Conservation (phyloP, 2,113 vertebrate genomes). For the Alces alces region DNA sequence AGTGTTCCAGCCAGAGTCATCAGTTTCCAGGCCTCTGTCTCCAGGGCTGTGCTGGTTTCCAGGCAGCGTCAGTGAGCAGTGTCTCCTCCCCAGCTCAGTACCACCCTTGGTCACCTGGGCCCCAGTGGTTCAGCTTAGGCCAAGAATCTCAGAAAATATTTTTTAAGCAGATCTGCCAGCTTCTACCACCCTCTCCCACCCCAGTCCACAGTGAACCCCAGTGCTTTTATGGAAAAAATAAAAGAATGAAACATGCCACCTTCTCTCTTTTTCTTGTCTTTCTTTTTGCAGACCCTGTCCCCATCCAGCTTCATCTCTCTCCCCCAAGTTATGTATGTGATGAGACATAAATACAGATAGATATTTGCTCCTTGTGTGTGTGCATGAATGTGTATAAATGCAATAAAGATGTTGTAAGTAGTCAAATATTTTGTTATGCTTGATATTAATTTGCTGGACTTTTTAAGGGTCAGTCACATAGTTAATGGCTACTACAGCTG, state of each 20-base stretch:
- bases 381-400: background rate
- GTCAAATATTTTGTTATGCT: background rate
- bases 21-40: conserved; percentile 5
- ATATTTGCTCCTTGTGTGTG: background rate
- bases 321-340: background rate
- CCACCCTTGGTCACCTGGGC: background rate
- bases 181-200: background rate
- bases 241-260: background rate
- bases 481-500: background rate
- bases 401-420: background rate
- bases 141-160: conserved; percentile 60
- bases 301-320: background rate
- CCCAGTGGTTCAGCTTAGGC: background rate
- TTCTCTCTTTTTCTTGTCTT: background rate
- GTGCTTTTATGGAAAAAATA: background rate
- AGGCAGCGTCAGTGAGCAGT: background rate
- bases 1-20: background rate
- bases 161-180: conserved; percentile 40
- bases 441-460: background rate
- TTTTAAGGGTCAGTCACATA: background rate
- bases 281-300: background rate
- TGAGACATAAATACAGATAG: background rate
- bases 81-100: background rate
- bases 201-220: background rate
- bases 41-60: background rate